Percentiles rank a stretch among this genome's conserved stretches.
Evolutionary conservation across 2,888 invertebrate species (phyloP).

Genomic region (Dioctria linearis): DNA sequence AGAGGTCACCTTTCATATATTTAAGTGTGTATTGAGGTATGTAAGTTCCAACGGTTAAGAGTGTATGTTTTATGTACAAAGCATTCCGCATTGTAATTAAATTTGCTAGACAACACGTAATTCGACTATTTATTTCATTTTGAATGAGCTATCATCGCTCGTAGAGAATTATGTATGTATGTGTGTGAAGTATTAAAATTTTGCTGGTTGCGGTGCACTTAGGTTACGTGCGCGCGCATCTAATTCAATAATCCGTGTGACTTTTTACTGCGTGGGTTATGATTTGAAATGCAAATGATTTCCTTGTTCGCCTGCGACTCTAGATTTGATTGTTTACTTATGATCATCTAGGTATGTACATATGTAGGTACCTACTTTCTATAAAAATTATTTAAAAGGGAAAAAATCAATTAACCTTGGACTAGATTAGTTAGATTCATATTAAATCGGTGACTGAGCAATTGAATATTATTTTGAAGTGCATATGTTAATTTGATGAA

Average conservation of each 20-base stretch:
- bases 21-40: background rate
- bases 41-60: background rate
- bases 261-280: constrained; percentile 17
- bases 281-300: constrained; percentile 21
- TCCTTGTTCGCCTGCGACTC: constrained; percentile 6
- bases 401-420: constrained; percentile 16
- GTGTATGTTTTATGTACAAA: background rate
- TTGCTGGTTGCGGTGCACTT: background rate
- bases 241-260: constrained; percentile 45
- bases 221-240: constrained; percentile 47
- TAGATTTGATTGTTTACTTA: constrained; percentile 2
- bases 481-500: constrained; percentile 24
- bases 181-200: background rate
- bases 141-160: background rate
- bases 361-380: constrained; percentile 24
- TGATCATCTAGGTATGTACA: no score
- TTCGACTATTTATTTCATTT: constrained; percentile 11
- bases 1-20: background rate
- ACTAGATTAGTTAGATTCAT: constrained; percentile 3
- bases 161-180: background rate
- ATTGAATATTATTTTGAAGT: constrained; percentile 4
- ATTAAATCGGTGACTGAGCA: constrained; percentile 5
- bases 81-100: constrained; percentile 6
- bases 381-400: background rate
- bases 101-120: constrained; percentile 15